phyloP scores from a whole-genome alignment of 2,797 vertebrate species.

The Rhabdophis nuchalis region DNA sequence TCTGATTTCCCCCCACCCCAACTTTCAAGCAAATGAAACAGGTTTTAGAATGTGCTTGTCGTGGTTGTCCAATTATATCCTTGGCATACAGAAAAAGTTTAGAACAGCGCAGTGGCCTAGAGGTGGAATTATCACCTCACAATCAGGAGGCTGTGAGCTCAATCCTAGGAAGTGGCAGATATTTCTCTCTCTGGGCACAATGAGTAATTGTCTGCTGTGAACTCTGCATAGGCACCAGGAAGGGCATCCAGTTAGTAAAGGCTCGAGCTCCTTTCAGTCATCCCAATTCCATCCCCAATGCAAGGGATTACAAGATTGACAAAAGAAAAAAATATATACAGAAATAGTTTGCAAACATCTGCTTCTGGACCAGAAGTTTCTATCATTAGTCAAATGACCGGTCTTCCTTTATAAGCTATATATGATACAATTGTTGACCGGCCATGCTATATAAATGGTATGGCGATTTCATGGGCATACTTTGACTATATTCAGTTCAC shows the following conservation, averaged over 20 bases:
- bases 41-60: too few relatives aligned
- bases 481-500: neutral
- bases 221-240: neutral
- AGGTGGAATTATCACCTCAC: neutral
- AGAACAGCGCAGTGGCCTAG: neutral
- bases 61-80: neutral
- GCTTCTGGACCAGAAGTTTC: neutral
- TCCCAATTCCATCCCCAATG: too few relatives aligned
- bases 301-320: too few relatives aligned
- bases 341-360: neutral
- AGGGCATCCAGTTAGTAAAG: neutral
- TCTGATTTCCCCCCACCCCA: neutral
- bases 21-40: neutral
- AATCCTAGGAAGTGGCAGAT: neutral
- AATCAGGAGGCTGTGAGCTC: neutral
- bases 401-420: neutral
- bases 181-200: neutral
- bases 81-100: neutral
- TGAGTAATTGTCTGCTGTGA: neutral
- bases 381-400: neutral
- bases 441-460: neutral
- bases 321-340: neutral
- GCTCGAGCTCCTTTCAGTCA: neutral
- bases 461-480: neutral
- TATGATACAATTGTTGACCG: neutral